Evolutionary conservation across 1,140 invertebrate genomes (phyloP), one percentile per base, ranked within the genome.

Genomic region (Drosophila sechellia): DNA sequence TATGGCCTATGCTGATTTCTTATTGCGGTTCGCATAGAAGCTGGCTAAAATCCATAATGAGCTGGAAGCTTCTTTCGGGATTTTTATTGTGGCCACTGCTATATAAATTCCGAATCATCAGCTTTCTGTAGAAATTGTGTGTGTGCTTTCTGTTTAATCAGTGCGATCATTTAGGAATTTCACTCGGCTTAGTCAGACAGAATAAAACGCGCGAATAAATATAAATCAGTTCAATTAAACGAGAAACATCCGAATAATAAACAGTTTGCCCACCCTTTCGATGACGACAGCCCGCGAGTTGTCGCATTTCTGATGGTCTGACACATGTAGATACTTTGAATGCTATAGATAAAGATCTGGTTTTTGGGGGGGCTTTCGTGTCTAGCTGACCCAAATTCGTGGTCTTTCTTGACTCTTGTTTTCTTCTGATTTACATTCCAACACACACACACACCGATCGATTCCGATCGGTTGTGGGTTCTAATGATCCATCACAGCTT

Each of bases 211-310:
- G 60, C 58, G 20, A 68, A 71, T 69, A 78, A 69, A 59, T 52
- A 70, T 76, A 79, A 87, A 79, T 79, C 79, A 79, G 52, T 79
- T 87, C 66, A 87, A 79, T 89, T 87, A 64, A 77, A 54, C 40
- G 53, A 17, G 37, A 49, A 31, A 8, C 55, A 42, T 60, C 27
- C 54, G 50, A 50, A 76, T 68, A 59, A 68, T 55, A 81, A 78
- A 75, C 64, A 42, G 52, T 58, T 45, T 85, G 66, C 50, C 72
- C 53, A 52, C 79, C 57, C 70, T 68, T 69, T 39, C 49, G 40
- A 80, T 84, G 80, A 84, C 69, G 66, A 60, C 39, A 60, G 27
- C 31, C 10, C 31, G 31, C 31, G 31, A 31, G 31, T 31, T 31
- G 31, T 42, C 34, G 35, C 8, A 8, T 40, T 52, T 71, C 10